phyloP scores from a whole-genome alignment of 2,113 vertebrate genomes.

The Cynopterus brachyotis region DNA sequence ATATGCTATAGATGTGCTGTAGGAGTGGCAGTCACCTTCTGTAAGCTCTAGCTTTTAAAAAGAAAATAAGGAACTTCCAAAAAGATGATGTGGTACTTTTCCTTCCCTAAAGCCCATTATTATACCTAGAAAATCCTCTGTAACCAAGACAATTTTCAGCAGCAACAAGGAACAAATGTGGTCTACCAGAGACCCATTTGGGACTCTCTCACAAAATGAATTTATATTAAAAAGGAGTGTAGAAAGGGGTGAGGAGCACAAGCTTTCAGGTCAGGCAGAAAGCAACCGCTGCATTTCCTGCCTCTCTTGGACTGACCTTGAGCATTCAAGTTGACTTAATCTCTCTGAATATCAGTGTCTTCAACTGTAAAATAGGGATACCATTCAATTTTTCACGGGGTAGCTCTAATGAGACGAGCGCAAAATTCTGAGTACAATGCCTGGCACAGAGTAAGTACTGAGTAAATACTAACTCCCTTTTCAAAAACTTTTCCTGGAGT shows the following conservation, averaged over 20 bases:
- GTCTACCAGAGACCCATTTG: not conserved
- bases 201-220: not conserved
- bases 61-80: not conserved
- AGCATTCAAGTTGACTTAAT: not conserved
- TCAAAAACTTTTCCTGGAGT: not conserved
- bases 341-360: not conserved
- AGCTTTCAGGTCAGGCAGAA: not conserved
- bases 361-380: not conserved
- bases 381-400: not conserved
- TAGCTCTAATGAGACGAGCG: not conserved
- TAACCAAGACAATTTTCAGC: constrained; percentile 38
- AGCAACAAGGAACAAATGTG: not conserved
- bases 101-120: not conserved
- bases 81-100: not conserved
- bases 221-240: not conserved
- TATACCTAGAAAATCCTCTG: constrained; percentile 35
- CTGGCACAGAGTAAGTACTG: not conserved
- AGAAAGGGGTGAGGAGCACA: not conserved
- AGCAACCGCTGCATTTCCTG: not conserved
- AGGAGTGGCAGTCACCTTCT: not conserved
- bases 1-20: not conserved
- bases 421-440: not conserved
- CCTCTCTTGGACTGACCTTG: not conserved
- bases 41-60: not conserved
- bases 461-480: not conserved